These are phyloP conservation scores for Epicauta chinensis DNA, from an alignment of 1,140 invertebrate species.

Conservation along the genomic window DNA sequence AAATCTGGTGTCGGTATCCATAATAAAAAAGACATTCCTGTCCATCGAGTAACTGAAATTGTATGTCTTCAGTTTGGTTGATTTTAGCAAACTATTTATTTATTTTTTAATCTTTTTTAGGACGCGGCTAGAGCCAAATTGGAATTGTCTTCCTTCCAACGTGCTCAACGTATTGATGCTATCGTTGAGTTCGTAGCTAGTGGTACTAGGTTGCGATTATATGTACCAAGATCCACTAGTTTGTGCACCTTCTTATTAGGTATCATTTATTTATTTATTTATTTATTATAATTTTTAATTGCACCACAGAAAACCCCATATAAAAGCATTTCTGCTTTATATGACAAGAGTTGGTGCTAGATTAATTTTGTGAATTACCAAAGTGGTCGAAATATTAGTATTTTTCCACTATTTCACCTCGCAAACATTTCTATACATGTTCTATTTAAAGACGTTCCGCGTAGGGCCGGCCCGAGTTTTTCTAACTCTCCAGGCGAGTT, in stretches of 20 bases:
- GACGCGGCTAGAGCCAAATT: slow-evolving; percentile 84
- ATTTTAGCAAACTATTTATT: slow-evolving; percentile 4
- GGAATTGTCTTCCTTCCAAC: slow-evolving; percentile 85
- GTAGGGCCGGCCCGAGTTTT: no score
- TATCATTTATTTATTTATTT: slow-evolving; percentile 42
- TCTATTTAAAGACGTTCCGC: no score
- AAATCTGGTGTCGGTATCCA: slow-evolving; percentile 81
- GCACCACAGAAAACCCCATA: slow-evolving; percentile 14
- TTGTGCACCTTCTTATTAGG: slow-evolving; percentile 91
- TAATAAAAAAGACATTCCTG: slow-evolving; percentile 77
- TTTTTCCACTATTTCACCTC: slow-evolving; percentile 12
- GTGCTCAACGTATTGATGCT: slow-evolving; percentile 77
- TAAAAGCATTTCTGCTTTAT: neutral
- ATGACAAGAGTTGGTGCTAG: slow-evolving; percentile 7
- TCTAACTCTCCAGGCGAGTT: no score
- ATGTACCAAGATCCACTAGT: slow-evolving; percentile 91
- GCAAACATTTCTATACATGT: slow-evolving; percentile 1
- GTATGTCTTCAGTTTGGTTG: slow-evolving; percentile 44
- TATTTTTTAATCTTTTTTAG: slow-evolving; percentile 19
- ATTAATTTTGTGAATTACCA: slow-evolving; percentile 11
- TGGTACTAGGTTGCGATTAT: slow-evolving; percentile 86
- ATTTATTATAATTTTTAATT: neutral
- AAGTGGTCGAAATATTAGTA: neutral
- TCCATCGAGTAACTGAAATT: slow-evolving; percentile 85
- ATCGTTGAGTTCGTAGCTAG: slow-evolving; percentile 94